Conservation (phyloP, 2,888 invertebrate genomes). For the Polydrusus cervinus region DNA sequence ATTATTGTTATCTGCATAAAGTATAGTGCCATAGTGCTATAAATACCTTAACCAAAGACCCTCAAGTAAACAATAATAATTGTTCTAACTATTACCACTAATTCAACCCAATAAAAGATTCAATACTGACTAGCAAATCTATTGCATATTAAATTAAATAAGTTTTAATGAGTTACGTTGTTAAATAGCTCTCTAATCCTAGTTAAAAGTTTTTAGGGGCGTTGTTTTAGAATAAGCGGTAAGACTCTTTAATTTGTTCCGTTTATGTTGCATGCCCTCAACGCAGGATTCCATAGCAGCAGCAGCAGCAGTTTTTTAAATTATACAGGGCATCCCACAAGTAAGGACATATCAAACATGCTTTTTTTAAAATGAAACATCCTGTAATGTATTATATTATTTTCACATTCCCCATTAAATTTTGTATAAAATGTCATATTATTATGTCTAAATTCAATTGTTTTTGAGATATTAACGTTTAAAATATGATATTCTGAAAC, state of each 20-base stretch:
- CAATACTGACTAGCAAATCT: slow-evolving; percentile 15
- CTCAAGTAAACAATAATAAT: not conserved
- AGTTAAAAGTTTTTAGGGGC: not conserved
- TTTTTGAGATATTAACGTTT: too few species aligned
- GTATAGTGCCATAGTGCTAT: not conserved
- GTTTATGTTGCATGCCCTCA: too few species aligned
- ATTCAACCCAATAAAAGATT: slow-evolving; percentile 27
- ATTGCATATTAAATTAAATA: not conserved
- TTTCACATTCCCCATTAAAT: too few species aligned
- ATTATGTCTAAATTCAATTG: too few species aligned
- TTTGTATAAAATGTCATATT: too few species aligned
- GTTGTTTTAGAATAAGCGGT: not conserved
- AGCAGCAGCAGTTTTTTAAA: too few species aligned
- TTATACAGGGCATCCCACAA: too few species aligned
- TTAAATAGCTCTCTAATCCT: slow-evolving; percentile 9
- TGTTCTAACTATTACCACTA: not conserved
- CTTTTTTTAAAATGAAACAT: too few species aligned
- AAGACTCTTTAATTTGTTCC: slow-evolving; percentile 12
- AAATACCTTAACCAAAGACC: slow-evolving; percentile 12
- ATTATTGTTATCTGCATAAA: not conserved
- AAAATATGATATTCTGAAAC: too few species aligned
- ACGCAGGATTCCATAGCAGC: too few species aligned
- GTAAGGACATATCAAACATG: too few species aligned
- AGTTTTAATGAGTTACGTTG: slow-evolving; percentile 21
- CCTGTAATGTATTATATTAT: too few species aligned